Conservation (phyloP, 2,888 invertebrate species). For the Psococerastis gibbosa region DNA sequence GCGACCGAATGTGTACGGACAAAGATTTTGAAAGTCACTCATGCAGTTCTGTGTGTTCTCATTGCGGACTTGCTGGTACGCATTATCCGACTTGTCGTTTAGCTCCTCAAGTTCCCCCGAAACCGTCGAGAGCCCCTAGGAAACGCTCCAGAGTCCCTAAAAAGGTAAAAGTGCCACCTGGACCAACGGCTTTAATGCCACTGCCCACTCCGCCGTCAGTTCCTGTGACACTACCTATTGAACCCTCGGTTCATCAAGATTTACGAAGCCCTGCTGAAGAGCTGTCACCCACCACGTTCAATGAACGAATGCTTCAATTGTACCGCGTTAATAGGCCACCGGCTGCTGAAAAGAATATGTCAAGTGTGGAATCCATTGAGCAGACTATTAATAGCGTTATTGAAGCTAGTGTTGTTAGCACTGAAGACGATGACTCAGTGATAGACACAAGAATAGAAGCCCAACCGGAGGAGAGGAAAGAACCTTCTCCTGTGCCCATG, state of each 20-base stretch:
- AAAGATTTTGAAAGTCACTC: conserved; percentile 52
- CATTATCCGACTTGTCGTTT: conserved; percentile 24
- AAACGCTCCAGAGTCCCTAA: not conserved
- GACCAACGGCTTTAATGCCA: too few species aligned
- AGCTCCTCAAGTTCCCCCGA: not conserved
- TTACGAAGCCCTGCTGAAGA: not conserved
- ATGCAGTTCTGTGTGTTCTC: conserved; percentile 21
- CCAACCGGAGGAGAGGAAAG: conserved; percentile 30
- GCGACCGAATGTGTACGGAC: conserved; percentile 58
- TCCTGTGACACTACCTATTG: not conserved
- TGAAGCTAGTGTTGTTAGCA: not conserved
- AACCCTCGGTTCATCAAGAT: not conserved
- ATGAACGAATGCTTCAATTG: conserved; percentile 6
- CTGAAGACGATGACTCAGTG: not conserved
- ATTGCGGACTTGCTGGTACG: conserved; percentile 25
- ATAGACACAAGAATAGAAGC: conserved; percentile 26
- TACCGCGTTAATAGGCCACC: not conserved
- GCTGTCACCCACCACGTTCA: not conserved
- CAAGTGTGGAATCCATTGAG: conserved; percentile 1
- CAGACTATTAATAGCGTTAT: conserved; percentile 4
- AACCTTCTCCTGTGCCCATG: conserved; percentile 31
- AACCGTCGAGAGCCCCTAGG: not conserved
- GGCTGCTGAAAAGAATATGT: not conserved
- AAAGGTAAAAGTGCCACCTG: not conserved
- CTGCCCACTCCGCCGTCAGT: not conserved